A percentile compares a stretch with the other conserved stretches of the same genome.
Evolutionary conservation across 2,797 vertebrate genomes (phyloP).

Genomic region (Schizothorax lantsangensis): DNA sequence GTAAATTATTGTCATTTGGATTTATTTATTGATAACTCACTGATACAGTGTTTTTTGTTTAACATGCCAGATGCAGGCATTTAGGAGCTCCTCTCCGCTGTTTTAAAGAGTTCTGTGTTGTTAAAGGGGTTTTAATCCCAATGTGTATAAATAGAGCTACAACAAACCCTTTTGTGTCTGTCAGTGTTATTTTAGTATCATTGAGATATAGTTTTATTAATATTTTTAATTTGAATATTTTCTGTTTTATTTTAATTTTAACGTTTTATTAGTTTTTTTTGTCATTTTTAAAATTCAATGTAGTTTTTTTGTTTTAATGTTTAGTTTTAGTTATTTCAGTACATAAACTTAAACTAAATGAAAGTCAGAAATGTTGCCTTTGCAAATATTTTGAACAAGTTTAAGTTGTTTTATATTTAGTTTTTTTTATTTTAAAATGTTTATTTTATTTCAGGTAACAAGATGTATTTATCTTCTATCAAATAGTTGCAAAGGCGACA

Average conservation of each 20-base stretch:
- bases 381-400: no score
- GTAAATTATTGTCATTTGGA: constrained; percentile 89
- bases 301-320: no score
- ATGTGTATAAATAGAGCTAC: constrained; percentile 88
- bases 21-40: constrained; percentile 95
- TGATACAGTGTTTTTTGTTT: constrained; percentile 88
- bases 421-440: no score
- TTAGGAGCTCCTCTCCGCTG: constrained; percentile 82
- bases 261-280: neutral
- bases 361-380: neutral
- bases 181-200: neutral
- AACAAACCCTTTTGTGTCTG: constrained; percentile 33
- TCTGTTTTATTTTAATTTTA: neutral
- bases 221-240: neutral
- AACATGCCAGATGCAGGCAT: constrained; percentile 80
- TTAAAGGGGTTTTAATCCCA: constrained; percentile 89
- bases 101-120: constrained; percentile 80
- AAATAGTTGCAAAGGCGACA: no score
- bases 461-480: no score
- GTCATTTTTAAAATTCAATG: neutral
- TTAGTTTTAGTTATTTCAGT: neutral
- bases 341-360: neutral
- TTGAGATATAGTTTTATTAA: neutral
- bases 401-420: no score
- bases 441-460: neutral